Evolutionary conservation across 2,797 vertebrate species (phyloP), one percentile per base, ranked within the genome.

Genomic region (Macropus fuliginosus): DNA sequence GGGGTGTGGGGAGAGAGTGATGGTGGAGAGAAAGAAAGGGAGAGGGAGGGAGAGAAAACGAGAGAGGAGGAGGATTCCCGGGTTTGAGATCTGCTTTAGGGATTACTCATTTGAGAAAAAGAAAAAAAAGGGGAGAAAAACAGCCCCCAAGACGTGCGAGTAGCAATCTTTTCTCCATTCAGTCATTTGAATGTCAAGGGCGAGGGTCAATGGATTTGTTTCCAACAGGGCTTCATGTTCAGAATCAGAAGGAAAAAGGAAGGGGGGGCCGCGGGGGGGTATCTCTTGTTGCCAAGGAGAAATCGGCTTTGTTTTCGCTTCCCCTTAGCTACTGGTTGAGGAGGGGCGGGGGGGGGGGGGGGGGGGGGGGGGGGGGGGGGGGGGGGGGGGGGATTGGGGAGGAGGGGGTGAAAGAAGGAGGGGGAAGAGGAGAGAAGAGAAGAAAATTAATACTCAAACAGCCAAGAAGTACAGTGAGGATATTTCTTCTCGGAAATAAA

Each of bases 371-470:
- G 95, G 91, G 29, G 31, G 96, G 98, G 97, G 91, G 94, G 92
- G 87, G 94, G 91, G 91, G 96, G 91, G 91, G 90, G 34, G 94
- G 92, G 90, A 92, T 91, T 95, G 97, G 95, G 95, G 92, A 59
- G 94, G 91, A 74, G 96, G 95, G 91, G 29, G 31, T 94, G 81
- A 93, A 93, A 92, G 93, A 91, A 94, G 96, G 97, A 95, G 96
- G 95, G 93, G 96, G 59, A 92, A 56, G 96, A 2, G 55, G 94
- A 95, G 92, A 92, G 95, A 92, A 92, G 94, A 91, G 95, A 92
- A 93, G 97, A 98, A 97, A 98, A 98, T 97, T 98, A 98, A 98
- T 98, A 99, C 99, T 99, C 99, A 98, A 98, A 98, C 97, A 98
- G 98, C 98, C 96, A 91, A 98, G 98, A 97, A 98, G 97, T 94